Evolutionary conservation across 2,113 vertebrate genomes (phyloP).

Genomic region (Ovis aries): ARS-UI_Ramb_v3.0 NC_056054.1:6698001-6698500

Average conservation of each 20-base stretch:
- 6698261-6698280: neutral
- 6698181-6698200: neutral
- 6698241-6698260: neutral
- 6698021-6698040: rapidly evolving
- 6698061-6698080: neutral
- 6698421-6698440: neutral
- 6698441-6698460: neutral
- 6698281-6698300: neutral
- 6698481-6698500: too few species aligned
- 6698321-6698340: neutral
- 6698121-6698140: neutral
- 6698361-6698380: neutral
- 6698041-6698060: rapidly evolving
- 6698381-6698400: neutral
- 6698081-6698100: neutral
- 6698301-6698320: neutral
- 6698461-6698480: neutral
- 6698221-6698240: neutral
- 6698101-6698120: neutral
- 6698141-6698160: neutral
- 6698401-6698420: neutral
- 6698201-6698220: neutral
- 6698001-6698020: neutral
- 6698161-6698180: neutral
- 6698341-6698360: neutral